These are phyloP conservation scores for Platalea minor DNA, from an alignment of 2,797 vertebrate genomes.

Conservation along the genomic window DNA sequence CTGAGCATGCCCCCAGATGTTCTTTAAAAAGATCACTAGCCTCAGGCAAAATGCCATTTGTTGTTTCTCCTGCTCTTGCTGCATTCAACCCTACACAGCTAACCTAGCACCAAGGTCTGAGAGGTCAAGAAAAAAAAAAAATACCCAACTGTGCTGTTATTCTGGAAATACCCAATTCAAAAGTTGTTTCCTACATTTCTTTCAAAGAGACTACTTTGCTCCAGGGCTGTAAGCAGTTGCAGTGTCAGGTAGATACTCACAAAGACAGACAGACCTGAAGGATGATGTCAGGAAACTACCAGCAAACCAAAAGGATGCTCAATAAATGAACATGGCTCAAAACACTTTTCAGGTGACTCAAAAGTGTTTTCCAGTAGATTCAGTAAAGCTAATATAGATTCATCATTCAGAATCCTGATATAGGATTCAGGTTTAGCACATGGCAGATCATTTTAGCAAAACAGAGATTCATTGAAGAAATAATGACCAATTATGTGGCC, in stretches of 20 bases:
- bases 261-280: neutral
- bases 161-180: neutral
- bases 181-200: neutral
- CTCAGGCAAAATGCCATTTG: neutral
- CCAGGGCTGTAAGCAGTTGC: neutral
- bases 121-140: neutral
- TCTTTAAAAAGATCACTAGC: neutral
- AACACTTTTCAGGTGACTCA: neutral
- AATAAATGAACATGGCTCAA: neutral
- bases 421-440: neutral
- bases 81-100: neutral
- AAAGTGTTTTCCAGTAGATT: neutral
- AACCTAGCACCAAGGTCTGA: neutral
- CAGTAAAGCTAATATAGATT: neutral
- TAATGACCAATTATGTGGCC: neutral
- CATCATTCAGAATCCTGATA: neutral
- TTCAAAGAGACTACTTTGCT: neutral
- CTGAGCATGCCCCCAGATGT: neutral
- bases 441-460: neutral
- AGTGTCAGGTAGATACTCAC: neutral
- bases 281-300: neutral
- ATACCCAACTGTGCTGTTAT: neutral
- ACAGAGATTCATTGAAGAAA: neutral
- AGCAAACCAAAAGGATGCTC: neutral
- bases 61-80: neutral